Conservation (phyloP, 2,113 vertebrate genomes). For the Chitala chitala region DNA sequence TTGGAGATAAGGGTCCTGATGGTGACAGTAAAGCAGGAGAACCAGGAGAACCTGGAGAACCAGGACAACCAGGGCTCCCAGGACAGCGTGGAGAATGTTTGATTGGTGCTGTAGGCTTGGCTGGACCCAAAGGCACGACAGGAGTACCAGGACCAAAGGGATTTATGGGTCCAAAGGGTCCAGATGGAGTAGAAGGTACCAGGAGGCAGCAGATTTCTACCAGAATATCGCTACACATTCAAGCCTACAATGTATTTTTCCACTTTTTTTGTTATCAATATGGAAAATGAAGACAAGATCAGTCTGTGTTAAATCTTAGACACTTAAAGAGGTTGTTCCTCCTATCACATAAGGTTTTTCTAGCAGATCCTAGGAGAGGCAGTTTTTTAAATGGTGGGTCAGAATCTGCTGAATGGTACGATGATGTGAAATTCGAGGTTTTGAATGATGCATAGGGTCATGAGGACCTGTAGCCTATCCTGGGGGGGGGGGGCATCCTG, state of each 20-base stretch:
- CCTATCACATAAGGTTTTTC: too few relatives aligned
- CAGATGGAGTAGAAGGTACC: constrained; percentile 42
- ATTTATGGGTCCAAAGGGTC: constrained; percentile 48
- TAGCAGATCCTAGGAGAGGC: too few relatives aligned
- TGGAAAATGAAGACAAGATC: too few relatives aligned
- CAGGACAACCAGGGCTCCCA: constrained; percentile 51
- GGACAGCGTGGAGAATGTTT: constrained; percentile 48
- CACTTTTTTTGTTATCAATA: too few relatives aligned
- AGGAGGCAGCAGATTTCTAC: too few relatives aligned
- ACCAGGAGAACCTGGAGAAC: constrained; percentile 47
- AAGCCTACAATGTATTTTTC: neutral
- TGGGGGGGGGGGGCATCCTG: too few relatives aligned
- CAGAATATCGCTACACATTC: too few relatives aligned
- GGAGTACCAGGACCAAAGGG: constrained; percentile 60
- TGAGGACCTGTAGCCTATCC: too few relatives aligned
- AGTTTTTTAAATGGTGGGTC: neutral
- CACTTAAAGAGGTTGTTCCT: too few relatives aligned
- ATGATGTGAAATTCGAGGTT: neutral
- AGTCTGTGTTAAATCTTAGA: too few relatives aligned
- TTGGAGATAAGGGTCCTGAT: neutral
- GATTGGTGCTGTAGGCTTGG: constrained; percentile 40
- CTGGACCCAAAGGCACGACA: constrained; percentile 40
- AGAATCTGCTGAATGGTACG: neutral
- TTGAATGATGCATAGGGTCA: too few relatives aligned
- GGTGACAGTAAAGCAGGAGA: constrained; percentile 48